A percentile compares a stretch with the other conserved stretches of the same genome.
Evolutionary conservation across 2,888 invertebrate species (phyloP).

Genomic region (Argynnis bischoffii): DNA sequence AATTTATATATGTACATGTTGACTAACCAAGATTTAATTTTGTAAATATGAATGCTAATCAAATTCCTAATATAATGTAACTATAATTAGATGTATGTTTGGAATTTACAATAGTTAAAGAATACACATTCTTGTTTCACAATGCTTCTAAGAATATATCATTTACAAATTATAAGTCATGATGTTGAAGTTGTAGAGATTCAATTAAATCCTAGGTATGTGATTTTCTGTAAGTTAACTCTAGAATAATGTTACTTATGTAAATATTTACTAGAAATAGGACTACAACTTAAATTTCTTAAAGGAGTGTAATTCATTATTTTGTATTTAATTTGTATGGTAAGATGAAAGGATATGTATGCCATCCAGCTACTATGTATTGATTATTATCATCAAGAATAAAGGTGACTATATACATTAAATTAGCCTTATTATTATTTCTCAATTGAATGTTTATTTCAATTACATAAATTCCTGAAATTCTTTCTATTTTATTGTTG

Average conservation of each 20-base stretch:
- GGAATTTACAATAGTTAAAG: conserved; percentile 8
- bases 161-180: conserved; percentile 17
- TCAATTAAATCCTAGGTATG: conserved; percentile 19
- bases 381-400: conserved; percentile 56
- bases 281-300: conserved; percentile 32
- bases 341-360: conserved; percentile 43
- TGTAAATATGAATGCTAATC: conserved; percentile 29
- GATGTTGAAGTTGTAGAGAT: conserved; percentile 16
- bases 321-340: conserved; percentile 39
- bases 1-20: conserved; percentile 15
- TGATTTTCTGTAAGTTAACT: conserved; percentile 34
- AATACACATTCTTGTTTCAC: conserved; percentile 5
- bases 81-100: conserved; percentile 10
- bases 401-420: conserved; percentile 49
- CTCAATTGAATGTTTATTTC: too few species aligned
- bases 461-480: too few species aligned
- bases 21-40: conserved; percentile 8
- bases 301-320: conserved; percentile 33
- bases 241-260: conserved; percentile 39
- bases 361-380: conserved; percentile 48
- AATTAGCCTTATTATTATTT: conserved; percentile 6
- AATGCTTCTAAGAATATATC: conserved; percentile 19
- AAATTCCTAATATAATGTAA: conserved; percentile 29
- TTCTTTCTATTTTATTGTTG: too few species aligned
- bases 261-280: conserved; percentile 41